These are phyloP conservation scores for Drosophila nebulosa DNA, from an alignment of 1,140 invertebrate genomes.

Conservation along the genomic window DNA sequence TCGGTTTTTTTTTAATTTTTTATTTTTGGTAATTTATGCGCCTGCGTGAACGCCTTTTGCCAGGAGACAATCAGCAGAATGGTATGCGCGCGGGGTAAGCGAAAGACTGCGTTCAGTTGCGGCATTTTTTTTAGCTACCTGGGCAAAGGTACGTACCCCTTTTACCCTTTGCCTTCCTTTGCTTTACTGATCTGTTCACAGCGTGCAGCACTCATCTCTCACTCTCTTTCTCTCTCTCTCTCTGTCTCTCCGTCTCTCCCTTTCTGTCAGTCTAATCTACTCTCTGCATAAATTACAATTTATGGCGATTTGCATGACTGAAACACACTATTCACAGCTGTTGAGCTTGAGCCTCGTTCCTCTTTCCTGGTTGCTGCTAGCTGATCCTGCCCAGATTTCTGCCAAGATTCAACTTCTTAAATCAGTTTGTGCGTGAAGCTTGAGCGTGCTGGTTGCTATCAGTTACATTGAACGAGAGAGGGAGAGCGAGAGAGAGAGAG, in stretches of 20 bases:
- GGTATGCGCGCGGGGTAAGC: constrained; percentile 3
- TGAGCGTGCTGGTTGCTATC: constrained; percentile 39
- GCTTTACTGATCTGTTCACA: constrained; percentile 13
- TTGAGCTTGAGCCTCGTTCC: background rate
- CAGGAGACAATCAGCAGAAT: constrained; percentile 23
- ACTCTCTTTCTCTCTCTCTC: background rate
- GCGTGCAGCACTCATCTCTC: constrained; percentile 15
- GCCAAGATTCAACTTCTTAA: background rate
- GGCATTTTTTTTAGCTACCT: no score
- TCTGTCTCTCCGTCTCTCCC: background rate
- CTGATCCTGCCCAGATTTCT: constrained; percentile 26
- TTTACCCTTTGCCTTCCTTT: background rate
- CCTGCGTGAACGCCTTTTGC: constrained; percentile 69
- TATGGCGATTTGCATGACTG: constrained; percentile 74
- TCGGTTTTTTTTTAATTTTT: constrained; percentile 3
- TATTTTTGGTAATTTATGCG: constrained; percentile 74
- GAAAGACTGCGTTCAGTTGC: no score
- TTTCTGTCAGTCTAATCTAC: constrained; percentile 1
- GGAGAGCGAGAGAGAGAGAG: background rate
- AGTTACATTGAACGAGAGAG: constrained; percentile 1
- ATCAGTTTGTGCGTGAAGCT: constrained; percentile 68
- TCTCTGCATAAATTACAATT: constrained; percentile 75
- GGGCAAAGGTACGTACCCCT: constrained; percentile 38
- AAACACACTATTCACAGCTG: constrained; percentile 43
- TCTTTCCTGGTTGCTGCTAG: no score